Evolutionary conservation across 2,888 invertebrate genomes (phyloP).

Genomic region (Luperina testacea): DNA sequence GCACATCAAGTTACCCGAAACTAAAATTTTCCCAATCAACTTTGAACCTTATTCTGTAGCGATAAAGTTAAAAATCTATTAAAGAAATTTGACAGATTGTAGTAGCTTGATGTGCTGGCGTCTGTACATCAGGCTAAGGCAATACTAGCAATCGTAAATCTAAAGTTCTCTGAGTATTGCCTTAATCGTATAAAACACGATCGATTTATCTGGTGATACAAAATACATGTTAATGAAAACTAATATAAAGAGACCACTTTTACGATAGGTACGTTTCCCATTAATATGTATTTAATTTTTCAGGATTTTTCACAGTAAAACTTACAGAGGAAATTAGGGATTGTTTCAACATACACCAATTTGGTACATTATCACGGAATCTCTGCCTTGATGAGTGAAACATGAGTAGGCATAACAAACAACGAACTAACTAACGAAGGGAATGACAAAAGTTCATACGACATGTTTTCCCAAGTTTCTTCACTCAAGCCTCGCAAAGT

Average conservation of each 20-base stretch:
- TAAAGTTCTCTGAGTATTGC: too few species aligned
- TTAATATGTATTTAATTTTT: not conserved
- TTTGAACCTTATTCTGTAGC: too few species aligned
- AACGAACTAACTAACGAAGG: not conserved
- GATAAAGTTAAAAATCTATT: too few species aligned
- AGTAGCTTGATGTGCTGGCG: too few species aligned
- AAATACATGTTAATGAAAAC: not conserved
- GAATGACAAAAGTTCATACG: not conserved
- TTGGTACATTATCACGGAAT: not conserved
- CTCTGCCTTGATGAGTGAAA: not conserved
- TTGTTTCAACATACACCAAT: not conserved
- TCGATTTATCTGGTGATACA: not conserved
- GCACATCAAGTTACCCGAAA: too few species aligned
- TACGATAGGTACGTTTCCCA: not conserved
- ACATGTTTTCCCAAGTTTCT: not conserved
- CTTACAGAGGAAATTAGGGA: not conserved
- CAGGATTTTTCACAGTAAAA: not conserved
- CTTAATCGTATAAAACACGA: not conserved
- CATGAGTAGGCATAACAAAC: not conserved
- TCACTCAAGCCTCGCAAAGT: not conserved
- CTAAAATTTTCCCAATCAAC: too few species aligned
- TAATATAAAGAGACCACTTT: not conserved
- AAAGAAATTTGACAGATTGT: too few species aligned
- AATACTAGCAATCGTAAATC: not conserved
- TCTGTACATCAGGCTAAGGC: not conserved